A percentile compares a stretch with the other conserved stretches of the same genome.
These are phyloP conservation scores for Redunca redunca DNA, from an alignment of 2,113 vertebrate species.

Conservation along the genomic window DNA sequence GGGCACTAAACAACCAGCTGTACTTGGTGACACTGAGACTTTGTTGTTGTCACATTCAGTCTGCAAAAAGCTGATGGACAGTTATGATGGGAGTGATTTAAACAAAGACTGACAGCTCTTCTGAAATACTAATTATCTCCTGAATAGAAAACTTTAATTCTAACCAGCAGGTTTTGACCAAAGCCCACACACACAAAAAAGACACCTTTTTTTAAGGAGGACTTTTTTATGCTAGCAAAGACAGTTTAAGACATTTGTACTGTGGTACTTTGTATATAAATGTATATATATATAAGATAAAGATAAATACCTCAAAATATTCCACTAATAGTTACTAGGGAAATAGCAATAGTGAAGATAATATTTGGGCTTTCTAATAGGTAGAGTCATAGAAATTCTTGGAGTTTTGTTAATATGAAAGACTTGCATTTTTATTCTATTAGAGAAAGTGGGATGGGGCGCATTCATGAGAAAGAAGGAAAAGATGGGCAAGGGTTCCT, in stretches of 20 bases:
- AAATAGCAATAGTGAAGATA: background rate
- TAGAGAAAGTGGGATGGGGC: background rate
- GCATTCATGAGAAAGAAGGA: background rate
- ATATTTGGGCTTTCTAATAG: background rate
- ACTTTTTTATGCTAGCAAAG: background rate
- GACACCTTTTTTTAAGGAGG: background rate
- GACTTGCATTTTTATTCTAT: background rate
- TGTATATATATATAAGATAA: background rate
- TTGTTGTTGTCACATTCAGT: background rate
- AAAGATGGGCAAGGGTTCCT: background rate
- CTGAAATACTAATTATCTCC: background rate
- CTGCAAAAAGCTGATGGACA: background rate
- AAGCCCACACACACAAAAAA: background rate
- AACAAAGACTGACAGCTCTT: background rate
- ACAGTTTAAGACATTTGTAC: background rate
- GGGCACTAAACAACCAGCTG: background rate
- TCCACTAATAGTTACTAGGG: background rate
- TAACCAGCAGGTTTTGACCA: background rate
- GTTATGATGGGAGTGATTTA: background rate
- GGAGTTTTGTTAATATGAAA: background rate
- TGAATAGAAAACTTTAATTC: background rate
- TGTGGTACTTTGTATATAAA: background rate
- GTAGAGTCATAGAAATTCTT: background rate
- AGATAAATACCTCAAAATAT: background rate
- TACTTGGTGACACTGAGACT: background rate